These are phyloP conservation scores for Paracyclopina nana DNA, from an alignment of 1,140 invertebrate species.

Conservation along the genomic window DNA sequence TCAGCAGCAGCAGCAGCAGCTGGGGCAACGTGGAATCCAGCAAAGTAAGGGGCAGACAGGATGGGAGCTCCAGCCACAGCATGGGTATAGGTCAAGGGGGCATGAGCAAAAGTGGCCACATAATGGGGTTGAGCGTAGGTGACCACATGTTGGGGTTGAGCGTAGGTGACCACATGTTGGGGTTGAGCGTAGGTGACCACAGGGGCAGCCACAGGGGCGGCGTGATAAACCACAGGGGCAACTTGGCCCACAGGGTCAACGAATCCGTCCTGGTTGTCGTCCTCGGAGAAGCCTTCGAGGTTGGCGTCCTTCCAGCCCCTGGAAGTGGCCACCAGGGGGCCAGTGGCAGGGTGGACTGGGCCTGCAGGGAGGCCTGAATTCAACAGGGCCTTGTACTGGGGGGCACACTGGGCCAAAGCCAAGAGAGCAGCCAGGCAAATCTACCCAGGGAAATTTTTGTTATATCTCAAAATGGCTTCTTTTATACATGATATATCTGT, in stretches of 20 bases:
- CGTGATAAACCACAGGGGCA: not conserved
- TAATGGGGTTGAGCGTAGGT: too few relatives aligned
- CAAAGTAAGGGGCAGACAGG: not conserved
- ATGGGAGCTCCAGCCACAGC: not conserved
- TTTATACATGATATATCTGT: not conserved
- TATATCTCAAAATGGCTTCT: not conserved
- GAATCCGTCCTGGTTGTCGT: constrained; percentile 11
- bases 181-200: too few relatives aligned
- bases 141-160: too few relatives aligned
- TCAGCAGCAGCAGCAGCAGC: too few relatives aligned
- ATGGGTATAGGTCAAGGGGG: not conserved
- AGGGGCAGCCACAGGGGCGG: not conserved
- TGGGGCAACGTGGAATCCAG: too few relatives aligned
- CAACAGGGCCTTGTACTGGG: too few relatives aligned
- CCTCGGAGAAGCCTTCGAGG: constrained; percentile 16
- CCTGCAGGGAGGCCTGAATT: not conserved
- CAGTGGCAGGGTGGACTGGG: not conserved
- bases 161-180: not conserved
- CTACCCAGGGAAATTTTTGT: not conserved
- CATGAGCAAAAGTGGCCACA: not conserved
- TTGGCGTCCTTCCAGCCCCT: not conserved
- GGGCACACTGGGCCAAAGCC: not conserved
- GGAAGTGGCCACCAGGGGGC: not conserved
- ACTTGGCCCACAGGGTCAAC: constrained; percentile 2
- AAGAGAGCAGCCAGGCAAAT: not conserved